phyloP scores from a whole-genome alignment of 2,797 vertebrate species.

The Varecia variegata region DNA sequence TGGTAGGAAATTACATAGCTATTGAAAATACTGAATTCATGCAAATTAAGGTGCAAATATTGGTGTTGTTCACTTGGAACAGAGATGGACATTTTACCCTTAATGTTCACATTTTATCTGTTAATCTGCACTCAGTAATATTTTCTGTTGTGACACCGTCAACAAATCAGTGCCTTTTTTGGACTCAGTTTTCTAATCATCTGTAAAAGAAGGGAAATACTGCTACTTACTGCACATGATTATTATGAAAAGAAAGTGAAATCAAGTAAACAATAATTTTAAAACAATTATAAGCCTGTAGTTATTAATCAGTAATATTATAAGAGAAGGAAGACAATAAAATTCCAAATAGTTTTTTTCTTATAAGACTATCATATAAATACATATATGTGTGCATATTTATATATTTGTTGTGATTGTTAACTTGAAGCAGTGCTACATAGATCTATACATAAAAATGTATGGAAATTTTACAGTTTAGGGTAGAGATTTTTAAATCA shows the following conservation, averaged over 20 bases:
- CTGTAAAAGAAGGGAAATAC: background rate
- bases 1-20: background rate
- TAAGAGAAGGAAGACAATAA: background rate
- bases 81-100: background rate
- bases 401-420: background rate
- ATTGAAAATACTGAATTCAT: background rate
- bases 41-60: background rate
- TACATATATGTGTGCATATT: background rate
- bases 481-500: slow-evolving; percentile 17
- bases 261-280: slow-evolving; percentile 17
- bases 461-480: background rate
- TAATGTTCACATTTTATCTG: background rate
- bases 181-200: background rate
- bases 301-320: background rate
- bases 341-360: background rate
- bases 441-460: background rate
- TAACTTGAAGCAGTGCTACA: background rate
- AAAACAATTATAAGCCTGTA: background rate
- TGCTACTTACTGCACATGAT: background rate
- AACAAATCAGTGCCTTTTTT: background rate
- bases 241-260: slow-evolving; percentile 38
- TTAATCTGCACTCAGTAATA: background rate
- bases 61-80: background rate
- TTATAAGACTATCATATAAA: background rate
- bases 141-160: background rate